Percentiles rank a stretch among this genome's conserved stretches.
Conservation (phyloP, 1,140 invertebrate genomes). For the Zaprionus africanus region DNA sequence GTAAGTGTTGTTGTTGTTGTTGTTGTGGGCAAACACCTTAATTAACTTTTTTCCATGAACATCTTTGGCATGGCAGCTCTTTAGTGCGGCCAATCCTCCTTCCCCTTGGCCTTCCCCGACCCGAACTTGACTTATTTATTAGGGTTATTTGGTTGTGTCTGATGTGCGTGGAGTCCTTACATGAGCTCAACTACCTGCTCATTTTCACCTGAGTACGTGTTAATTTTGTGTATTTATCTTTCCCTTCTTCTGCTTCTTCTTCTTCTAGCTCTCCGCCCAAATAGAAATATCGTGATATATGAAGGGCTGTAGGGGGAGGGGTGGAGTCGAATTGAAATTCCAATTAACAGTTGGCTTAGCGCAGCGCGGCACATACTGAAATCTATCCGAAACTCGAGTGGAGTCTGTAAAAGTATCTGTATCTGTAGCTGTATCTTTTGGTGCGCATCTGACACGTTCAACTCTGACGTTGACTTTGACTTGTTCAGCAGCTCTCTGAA, state of each 20-base stretch:
- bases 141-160: conserved; percentile 68
- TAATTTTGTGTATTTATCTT: conserved; percentile 82
- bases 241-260: conserved; percentile 9
- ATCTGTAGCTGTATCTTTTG: conserved; percentile 22
- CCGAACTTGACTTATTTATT: conserved; percentile 78
- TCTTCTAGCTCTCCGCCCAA: conserved; percentile 41
- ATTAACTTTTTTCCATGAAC: conserved; percentile 77
- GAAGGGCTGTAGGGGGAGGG: not conserved
- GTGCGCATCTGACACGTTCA: conserved; percentile 51
- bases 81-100: not conserved
- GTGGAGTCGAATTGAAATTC: conserved; percentile 57
- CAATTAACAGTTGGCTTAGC: conserved; percentile 63
- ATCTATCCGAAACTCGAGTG: conserved; percentile 50
- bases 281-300: conserved; percentile 32
- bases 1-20: conserved; percentile 44
- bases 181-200: conserved; percentile 64
- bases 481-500: conserved; percentile 34
- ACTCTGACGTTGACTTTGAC: conserved; percentile 54
- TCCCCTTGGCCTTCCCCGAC: not conserved
- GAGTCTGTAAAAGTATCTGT: conserved; percentile 17
- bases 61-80: conserved; percentile 52
- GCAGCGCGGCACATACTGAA: conserved; percentile 24
- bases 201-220: conserved; percentile 81
- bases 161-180: conserved; percentile 47
- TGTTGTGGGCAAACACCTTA: conserved; percentile 76